These are phyloP conservation scores for Lypha dubia DNA, from an alignment of 2,888 invertebrate species.

Conservation along the genomic window DNA sequence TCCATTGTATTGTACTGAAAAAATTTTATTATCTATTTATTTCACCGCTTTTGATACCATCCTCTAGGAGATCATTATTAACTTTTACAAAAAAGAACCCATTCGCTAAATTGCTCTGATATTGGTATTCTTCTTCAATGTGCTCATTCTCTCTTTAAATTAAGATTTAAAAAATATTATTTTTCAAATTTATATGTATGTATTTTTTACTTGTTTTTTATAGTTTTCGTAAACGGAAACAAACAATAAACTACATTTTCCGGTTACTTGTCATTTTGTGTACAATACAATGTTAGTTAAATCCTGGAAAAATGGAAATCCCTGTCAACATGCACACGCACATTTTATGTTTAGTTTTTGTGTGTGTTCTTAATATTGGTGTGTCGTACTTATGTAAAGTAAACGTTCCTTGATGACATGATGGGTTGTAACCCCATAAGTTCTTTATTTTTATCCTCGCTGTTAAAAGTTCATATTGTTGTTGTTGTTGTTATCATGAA, in stretches of 20 bases:
- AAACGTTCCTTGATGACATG: conserved; percentile 58
- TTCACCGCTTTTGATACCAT: too few species aligned
- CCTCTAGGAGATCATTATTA: too few species aligned
- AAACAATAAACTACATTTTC: conserved; percentile 82
- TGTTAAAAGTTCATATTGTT: conserved; percentile 34
- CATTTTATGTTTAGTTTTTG: conserved; percentile 62
- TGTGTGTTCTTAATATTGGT: conserved; percentile 28
- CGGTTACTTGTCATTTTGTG: conserved; percentile 81
- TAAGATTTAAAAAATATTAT: conserved; percentile 15
- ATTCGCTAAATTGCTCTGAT: too few species aligned
- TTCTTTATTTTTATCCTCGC: conserved; percentile 20
- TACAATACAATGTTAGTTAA: conserved; percentile 73
- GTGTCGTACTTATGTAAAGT: conserved; percentile 32
- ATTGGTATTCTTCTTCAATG: neutral
- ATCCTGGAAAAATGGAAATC: conserved; percentile 72
- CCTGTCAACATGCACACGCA: conserved; percentile 64
- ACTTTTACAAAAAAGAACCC: too few species aligned
- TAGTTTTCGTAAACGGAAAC: conserved; percentile 76
- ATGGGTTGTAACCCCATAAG: conserved; percentile 65
- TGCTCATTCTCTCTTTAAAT: conserved; percentile 15
- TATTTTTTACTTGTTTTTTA: neutral
- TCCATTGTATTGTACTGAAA: too few species aligned
- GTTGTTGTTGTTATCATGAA: conserved; percentile 24
- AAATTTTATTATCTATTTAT: too few species aligned
- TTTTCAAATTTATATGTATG: neutral